phyloP scores from a whole-genome alignment of 2,888 invertebrate genomes.

The Lamellibrachia columna region DNA sequence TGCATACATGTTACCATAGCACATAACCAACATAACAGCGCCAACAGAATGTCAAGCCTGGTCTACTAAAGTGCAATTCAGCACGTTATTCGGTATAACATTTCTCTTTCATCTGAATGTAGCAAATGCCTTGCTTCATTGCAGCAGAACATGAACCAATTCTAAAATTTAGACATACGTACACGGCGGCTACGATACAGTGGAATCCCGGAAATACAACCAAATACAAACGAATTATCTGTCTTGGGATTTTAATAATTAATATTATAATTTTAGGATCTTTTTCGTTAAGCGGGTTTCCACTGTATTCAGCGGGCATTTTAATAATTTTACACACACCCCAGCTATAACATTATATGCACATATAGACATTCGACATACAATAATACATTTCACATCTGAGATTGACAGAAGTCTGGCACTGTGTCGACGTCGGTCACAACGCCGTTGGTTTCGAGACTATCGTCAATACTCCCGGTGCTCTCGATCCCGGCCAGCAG shows the following conservation, averaged over 20 bases:
- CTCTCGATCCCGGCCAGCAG: not conserved
- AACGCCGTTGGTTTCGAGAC: not conserved
- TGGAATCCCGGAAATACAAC: not conserved
- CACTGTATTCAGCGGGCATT: not conserved
- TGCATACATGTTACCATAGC: too few relatives aligned
- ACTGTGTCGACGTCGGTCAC: not conserved
- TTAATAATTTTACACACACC: not conserved
- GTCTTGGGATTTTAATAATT: too few relatives aligned
- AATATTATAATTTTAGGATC: too few relatives aligned
- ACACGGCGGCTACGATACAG: too few relatives aligned
- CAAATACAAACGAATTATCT: not conserved
- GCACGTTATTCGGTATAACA: not conserved
- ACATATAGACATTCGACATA: not conserved
- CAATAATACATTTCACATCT: not conserved
- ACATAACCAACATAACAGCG: not conserved
- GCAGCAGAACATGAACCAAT: too few relatives aligned
- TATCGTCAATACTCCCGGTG: not conserved
- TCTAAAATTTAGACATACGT: too few relatives aligned
- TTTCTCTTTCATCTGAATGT: not conserved
- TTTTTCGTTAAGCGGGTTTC: not conserved
- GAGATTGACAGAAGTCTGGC: not conserved
- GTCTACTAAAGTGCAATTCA: not conserved
- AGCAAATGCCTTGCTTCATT: not conserved
- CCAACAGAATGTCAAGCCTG: not conserved
- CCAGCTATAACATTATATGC: not conserved